Base-by-base conservation (phyloP, 2,113 vertebrate genomes). In the Todiramphus chloris region DNA sequence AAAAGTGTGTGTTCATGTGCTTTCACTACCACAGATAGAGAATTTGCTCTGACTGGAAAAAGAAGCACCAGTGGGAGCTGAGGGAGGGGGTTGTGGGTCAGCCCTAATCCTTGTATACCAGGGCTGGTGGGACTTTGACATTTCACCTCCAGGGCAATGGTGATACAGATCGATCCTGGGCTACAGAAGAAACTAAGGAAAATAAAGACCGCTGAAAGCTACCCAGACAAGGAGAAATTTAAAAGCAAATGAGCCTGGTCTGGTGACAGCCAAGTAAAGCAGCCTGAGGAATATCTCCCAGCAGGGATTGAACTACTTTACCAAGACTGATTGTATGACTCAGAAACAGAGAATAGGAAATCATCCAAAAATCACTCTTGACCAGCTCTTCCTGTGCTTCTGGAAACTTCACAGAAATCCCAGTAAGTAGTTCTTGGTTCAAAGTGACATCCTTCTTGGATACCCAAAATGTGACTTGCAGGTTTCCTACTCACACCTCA, bases 401-500 rank as follows among this genome's bases (percentile, higher is more conserved):
- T 19, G 33, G 75, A 72, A 35, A 72, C 15, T 48, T 53, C 39
- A 56, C 41, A 62, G 66, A 80, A 74, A 19, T 13, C 9, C 10
- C 35, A 72, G 35, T 43, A 67, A 56, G 21, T 13, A 44, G 13
- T 24, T 81, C 37, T 25, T 58, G 20, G 35, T 67, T 56, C 41
- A n/a, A 79, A 53, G 7, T 18, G 7, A 13, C 11, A 9, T 60
- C 35, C 15, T 72, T 44, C 37, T 9, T 76, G 17, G 7, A n/a
- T 37, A 58, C 5, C 33, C n/a, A 69, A 77, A 66, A 76, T 4
- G 1, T n/a, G 31, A 55, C 0, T 0, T 2, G 1, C 20, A 39
- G 28, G 17, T 58, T 94, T 90, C 30, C 27, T 44, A 28, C 24
- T 33, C 12, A 6, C 14, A 31, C 3, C 19, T 33, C 11, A 5